phyloP scores from a whole-genome alignment of 2,113 vertebrate species.

The Phoenicopterus ruber region DNA sequence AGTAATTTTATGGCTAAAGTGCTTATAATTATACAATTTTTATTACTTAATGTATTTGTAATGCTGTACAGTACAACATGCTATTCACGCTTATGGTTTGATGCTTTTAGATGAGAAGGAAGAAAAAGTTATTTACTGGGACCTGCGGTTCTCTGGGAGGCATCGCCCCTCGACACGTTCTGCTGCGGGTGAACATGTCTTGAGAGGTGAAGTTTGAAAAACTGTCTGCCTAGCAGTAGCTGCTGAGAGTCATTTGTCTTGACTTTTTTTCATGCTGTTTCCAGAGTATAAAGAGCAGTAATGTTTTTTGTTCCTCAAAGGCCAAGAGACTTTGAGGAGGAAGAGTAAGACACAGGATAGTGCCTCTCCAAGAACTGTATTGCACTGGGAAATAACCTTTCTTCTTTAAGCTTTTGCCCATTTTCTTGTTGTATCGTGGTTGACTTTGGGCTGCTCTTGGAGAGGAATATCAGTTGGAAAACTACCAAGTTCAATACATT shows the following conservation, averaged over 20 bases:
- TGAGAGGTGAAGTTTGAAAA: not conserved
- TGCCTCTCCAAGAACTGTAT: not conserved
- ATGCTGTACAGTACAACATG: not conserved
- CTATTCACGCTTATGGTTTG: not conserved
- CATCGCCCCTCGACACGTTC: not conserved
- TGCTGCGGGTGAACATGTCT: not conserved
- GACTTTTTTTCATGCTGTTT: not conserved
- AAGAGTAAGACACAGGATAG: not conserved
- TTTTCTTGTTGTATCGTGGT: not conserved
- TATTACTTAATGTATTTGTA: not conserved
- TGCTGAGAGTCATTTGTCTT: not conserved
- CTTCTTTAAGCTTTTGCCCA: not conserved
- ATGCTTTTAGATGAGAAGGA: not conserved
- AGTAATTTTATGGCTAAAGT: not conserved
- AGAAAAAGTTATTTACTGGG: not conserved
- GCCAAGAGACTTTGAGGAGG: not conserved
- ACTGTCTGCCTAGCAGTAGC: not conserved
- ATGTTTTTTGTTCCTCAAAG: not conserved
- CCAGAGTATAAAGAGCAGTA: not conserved
- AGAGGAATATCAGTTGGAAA: not conserved
- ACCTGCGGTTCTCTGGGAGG: not conserved
- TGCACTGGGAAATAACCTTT: not conserved
- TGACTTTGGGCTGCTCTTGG: not conserved
- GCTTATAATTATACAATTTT: not conserved
- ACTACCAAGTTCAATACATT: not conserved